phyloP scores from a whole-genome alignment of 2,113 vertebrate genomes.

The Petrocephalus microphthalmus region DNA sequence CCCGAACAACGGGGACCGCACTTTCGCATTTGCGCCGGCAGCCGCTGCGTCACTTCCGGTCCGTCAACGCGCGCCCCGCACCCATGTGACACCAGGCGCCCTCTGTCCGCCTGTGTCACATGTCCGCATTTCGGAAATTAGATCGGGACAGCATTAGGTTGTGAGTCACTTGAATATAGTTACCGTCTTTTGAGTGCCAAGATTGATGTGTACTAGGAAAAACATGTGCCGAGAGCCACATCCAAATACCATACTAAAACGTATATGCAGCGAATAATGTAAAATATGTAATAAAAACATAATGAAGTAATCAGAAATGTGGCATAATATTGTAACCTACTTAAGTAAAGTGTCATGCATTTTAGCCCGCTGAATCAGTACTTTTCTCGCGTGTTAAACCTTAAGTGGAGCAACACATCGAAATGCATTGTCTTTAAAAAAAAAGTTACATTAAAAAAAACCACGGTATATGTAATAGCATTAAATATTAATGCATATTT shows the following conservation, averaged over 20 bases:
- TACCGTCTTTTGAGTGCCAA: neutral
- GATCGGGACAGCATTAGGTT: neutral
- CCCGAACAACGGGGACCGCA: neutral
- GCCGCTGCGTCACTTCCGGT: neutral
- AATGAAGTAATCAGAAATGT: neutral
- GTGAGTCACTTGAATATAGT: neutral
- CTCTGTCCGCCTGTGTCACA: neutral
- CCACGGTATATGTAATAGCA: neutral
- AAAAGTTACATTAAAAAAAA: neutral
- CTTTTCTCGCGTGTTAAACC: neutral
- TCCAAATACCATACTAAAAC: neutral
- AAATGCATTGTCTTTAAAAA: neutral
- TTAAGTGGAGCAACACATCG: neutral
- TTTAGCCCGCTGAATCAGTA: neutral
- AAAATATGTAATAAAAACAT: neutral
- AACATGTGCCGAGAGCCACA: neutral
- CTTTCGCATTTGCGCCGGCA: neutral
- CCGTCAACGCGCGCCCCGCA: neutral
- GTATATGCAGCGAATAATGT: neutral
- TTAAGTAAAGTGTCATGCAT: neutral
- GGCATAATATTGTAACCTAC: neutral
- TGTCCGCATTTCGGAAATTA: neutral
- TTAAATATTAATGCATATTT: neutral
- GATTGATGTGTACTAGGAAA: neutral
- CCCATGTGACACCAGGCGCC: neutral